Percentiles rank a stretch among this genome's conserved stretches.
Conservation (phyloP, 2,888 invertebrate genomes). For the Globia sparganii region DNA sequence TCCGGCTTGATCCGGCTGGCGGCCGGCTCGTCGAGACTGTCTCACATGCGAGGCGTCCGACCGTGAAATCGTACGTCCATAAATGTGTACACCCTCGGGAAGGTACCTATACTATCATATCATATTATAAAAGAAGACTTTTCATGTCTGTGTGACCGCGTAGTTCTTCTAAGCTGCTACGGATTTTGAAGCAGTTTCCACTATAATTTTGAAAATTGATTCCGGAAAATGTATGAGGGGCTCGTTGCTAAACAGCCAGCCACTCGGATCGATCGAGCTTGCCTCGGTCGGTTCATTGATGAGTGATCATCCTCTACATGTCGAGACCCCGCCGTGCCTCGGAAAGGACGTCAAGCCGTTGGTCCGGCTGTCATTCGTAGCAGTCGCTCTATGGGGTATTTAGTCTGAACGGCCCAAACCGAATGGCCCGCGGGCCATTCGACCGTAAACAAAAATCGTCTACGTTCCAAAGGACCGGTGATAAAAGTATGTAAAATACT, state of each 20-base stretch:
- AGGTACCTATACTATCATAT: not conserved
- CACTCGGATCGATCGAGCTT: not conserved
- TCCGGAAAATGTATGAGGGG: not conserved
- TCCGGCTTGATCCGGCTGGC: constrained; percentile 62
- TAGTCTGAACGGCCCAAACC: too few relatives aligned
- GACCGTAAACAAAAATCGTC: too few relatives aligned
- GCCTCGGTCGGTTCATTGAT: not conserved
- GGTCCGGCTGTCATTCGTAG: not conserved
- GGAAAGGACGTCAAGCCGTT: not conserved
- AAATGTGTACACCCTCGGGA: constrained; percentile 47
- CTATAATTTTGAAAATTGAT: not conserved
- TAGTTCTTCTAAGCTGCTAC: not conserved
- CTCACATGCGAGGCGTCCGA: constrained; percentile 64
- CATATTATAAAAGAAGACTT: not conserved
- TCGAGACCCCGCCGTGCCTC: not conserved
- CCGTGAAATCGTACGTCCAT: constrained; percentile 67
- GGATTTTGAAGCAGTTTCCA: not conserved
- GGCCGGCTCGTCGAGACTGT: constrained; percentile 51
- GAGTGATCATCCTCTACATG: too few relatives aligned
- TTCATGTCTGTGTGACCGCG: not conserved
- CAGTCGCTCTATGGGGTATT: too few relatives aligned
- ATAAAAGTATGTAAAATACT: not conserved
- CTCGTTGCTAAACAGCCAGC: not conserved
- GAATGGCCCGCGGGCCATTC: too few relatives aligned
- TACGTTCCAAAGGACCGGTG: too few relatives aligned